Evolutionary conservation across 2,113 vertebrate genomes (phyloP).

Genomic region (Chloropsis cyanopogon): DNA sequence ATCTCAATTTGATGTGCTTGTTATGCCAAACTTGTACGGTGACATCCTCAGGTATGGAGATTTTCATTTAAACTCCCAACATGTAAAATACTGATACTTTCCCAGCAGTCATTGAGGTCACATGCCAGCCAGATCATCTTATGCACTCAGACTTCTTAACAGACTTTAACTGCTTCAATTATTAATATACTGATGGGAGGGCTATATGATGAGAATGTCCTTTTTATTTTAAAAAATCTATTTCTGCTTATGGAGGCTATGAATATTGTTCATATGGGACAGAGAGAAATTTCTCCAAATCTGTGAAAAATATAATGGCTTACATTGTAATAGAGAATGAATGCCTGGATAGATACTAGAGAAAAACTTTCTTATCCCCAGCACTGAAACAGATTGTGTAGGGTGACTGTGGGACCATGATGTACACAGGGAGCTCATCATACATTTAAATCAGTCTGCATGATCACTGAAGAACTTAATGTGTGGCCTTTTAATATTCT

Average conservation of each 20-base stretch:
- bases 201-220: neutral
- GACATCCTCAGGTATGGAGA: conserved; percentile 90
- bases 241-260: neutral
- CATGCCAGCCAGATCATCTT: neutral
- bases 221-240: neutral
- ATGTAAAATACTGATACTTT: neutral
- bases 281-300: neutral
- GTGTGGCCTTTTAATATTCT: neutral
- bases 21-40: conserved; percentile 96
- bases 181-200: neutral
- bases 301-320: neutral
- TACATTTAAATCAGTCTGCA: neutral
- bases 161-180: neutral
- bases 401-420: neutral
- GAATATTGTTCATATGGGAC: neutral
- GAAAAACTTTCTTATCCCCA: neutral
- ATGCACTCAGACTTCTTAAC: neutral
- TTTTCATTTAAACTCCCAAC: neutral
- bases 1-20: conserved; percentile 91
- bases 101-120: neutral
- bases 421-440: neutral
- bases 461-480: neutral
- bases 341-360: neutral
- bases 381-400: neutral
- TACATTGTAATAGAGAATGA: neutral